These are phyloP conservation scores for Tineola bisselliella DNA, from an alignment of 2,888 invertebrate species.

Conservation along the genomic window DNA sequence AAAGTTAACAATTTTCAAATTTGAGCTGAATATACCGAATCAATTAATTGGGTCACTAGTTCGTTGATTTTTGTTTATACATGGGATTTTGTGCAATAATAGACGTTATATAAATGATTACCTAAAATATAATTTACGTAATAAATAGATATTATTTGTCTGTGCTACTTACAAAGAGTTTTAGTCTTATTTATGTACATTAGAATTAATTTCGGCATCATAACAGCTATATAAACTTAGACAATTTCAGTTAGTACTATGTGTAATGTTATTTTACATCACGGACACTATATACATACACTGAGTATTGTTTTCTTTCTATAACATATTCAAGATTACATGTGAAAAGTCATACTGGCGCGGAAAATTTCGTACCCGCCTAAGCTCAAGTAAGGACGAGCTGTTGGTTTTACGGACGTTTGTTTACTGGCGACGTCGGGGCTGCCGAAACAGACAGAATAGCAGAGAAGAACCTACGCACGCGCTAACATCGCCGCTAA, in stretches of 20 bases:
- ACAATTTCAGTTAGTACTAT: no score
- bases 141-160: no score
- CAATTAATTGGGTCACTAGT: no score
- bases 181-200: not conserved
- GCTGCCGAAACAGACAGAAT: not conserved
- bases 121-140: no score
- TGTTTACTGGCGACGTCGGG: slow-evolving; percentile 5
- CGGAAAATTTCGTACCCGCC: not conserved
- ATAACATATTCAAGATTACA: not conserved
- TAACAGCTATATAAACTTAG: no score
- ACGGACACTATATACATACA: not conserved
- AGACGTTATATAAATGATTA: no score
- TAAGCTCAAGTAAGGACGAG: not conserved
- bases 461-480: not conserved
- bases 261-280: no score
- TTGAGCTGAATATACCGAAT: no score
- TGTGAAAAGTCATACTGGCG: not conserved
- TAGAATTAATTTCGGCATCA: no score
- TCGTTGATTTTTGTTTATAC: no score
- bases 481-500: not conserved
- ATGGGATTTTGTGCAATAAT: no score
- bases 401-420: not conserved
- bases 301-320: not conserved
- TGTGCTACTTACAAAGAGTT: not conserved
- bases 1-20: no score